These are phyloP conservation scores for Paedocypris micromegethes DNA, from an alignment of 2,797 vertebrate species.

Conservation along the genomic window DNA sequence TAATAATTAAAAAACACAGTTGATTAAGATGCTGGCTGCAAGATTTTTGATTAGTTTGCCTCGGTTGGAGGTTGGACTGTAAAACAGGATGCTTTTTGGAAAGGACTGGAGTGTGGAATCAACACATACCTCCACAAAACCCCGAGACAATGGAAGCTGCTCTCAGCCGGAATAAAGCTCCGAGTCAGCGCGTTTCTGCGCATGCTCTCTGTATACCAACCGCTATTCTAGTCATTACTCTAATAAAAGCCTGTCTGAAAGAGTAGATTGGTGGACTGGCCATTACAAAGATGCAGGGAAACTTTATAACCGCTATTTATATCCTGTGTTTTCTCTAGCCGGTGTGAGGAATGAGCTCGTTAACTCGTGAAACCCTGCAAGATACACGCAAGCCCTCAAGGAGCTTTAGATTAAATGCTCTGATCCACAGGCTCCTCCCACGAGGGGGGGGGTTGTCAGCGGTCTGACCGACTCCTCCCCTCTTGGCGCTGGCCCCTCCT, in stretches of 20 bases:
- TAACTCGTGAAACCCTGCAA: too few species aligned
- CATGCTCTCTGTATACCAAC: background rate
- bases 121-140: conserved; percentile 58
- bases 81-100: conserved; percentile 53
- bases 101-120: conserved; percentile 52
- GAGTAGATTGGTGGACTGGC: too few species aligned
- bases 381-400: too few species aligned
- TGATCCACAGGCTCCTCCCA: too few species aligned
- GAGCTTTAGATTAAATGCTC: too few species aligned
- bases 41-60: conserved; percentile 61
- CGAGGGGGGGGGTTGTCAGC: conserved; percentile 19
- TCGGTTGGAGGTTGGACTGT: conserved; percentile 61
- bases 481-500: conserved; percentile 48
- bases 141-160: conserved; percentile 58
- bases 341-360: too few species aligned
- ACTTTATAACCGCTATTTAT: too few species aligned
- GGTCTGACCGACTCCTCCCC: conserved; percentile 42
- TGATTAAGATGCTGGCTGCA: conserved; percentile 30
- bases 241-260: too few species aligned
- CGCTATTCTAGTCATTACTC: too few species aligned
- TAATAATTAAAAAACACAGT: too few species aligned
- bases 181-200: conserved; percentile 13
- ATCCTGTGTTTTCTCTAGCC: too few species aligned
- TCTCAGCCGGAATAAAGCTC: conserved; percentile 36
- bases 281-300: too few species aligned